Conservation (phyloP, 2,888 invertebrate genomes). For the Cheilosia variabilis region DNA sequence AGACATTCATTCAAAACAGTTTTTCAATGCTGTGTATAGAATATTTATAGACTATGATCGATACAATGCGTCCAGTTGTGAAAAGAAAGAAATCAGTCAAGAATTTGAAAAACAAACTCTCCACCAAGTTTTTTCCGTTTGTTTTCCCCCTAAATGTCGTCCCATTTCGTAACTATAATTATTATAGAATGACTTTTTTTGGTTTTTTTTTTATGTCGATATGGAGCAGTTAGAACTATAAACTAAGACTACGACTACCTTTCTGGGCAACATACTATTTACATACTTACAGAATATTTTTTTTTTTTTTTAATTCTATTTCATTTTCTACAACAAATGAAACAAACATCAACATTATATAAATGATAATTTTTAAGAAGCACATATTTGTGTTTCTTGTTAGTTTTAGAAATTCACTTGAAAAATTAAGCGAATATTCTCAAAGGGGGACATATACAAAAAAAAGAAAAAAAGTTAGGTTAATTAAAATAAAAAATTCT, state of each 20-base stretch:
- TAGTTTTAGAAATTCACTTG: constrained; percentile 47
- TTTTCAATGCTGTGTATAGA: neutral
- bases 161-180: neutral
- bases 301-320: constrained; percentile 30
- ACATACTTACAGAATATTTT: constrained; percentile 64
- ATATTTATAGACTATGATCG: neutral
- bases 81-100: constrained; percentile 28
- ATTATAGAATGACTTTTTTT: neutral
- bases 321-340: constrained; percentile 47
- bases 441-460: neutral
- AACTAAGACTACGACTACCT: constrained; percentile 35
- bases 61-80: neutral
- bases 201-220: constrained; percentile 19
- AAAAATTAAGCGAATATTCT: constrained; percentile 59
- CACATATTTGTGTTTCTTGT: constrained; percentile 39
- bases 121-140: constrained; percentile 22
- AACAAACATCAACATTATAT: constrained; percentile 37
- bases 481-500: too few relatives aligned
- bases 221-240: constrained; percentile 20
- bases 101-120: constrained; percentile 41
- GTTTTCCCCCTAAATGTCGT: neutral
- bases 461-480: neutral
- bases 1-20: neutral
- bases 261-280: constrained; percentile 54
- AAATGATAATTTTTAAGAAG: constrained; percentile 49